Evolutionary conservation across 2,797 vertebrate species (phyloP).

Genomic region (Anguilla anguilla): DNA sequence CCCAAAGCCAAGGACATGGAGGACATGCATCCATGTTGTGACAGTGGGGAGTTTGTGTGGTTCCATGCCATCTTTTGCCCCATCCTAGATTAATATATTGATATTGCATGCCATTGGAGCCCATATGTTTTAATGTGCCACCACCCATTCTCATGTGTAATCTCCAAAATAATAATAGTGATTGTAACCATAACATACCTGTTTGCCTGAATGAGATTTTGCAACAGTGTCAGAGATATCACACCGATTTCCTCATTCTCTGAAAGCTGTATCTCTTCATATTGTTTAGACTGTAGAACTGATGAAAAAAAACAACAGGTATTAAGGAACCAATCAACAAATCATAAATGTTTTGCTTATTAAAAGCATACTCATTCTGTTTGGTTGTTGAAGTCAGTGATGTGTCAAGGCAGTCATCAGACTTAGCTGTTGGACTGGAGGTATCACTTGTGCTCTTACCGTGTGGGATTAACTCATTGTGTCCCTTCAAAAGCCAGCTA

Average conservation of each 20-base stretch:
- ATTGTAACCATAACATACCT: slow-evolving; percentile 66
- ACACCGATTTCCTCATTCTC: slow-evolving; percentile 78
- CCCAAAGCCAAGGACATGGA: neutral
- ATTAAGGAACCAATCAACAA: neutral
- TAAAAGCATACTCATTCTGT: neutral
- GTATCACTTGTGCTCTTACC: slow-evolving; percentile 61
- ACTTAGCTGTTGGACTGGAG: neutral
- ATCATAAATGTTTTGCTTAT: neutral
- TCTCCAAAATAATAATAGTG: neutral
- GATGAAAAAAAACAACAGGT: slow-evolving; percentile 31
- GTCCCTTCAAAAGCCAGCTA: slow-evolving; percentile 76
- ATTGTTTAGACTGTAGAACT: slow-evolving; percentile 85
- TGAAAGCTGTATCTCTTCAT: slow-evolving; percentile 81
- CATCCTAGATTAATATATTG: neutral
- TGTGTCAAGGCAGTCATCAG: neutral
- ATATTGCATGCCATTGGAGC: neutral
- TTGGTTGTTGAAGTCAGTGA: neutral
- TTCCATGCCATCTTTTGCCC: neutral
- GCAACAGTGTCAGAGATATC: slow-evolving; percentile 78
- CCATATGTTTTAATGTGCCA: neutral
- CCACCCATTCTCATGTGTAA: neutral
- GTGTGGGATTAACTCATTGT: slow-evolving; percentile 71
- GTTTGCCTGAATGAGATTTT: slow-evolving; percentile 73
- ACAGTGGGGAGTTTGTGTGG: neutral
- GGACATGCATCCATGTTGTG: neutral